A percentile compares a stretch with the other conserved stretches of the same genome.
Conservation (phyloP, 1,140 invertebrate genomes). For the Kradibia gibbosae region DNA sequence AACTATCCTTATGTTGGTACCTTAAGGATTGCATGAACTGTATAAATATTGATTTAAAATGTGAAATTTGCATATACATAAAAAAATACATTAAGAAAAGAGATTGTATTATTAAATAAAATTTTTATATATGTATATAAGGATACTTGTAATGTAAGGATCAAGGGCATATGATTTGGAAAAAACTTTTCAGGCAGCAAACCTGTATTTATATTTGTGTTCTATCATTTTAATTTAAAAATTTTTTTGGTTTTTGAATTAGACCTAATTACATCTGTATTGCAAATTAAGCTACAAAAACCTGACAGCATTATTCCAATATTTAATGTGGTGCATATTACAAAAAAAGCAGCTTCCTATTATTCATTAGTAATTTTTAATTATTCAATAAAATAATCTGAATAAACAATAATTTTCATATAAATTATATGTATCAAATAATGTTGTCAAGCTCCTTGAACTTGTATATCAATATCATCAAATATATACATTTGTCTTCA, state of each 20-base stretch:
- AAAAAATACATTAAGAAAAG: conserved; percentile 61
- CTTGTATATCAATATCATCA: conserved; percentile 21
- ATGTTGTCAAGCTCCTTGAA: conserved; percentile 41
- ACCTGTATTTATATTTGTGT: conserved; percentile 33
- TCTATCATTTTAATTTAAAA: conserved; percentile 18
- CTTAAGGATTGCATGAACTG: conserved; percentile 54
- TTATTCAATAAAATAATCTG: conserved; percentile 28
- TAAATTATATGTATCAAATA: conserved; percentile 29
- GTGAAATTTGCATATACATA: conserved; percentile 57
- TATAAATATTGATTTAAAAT: conserved; percentile 56
- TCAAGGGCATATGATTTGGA: conserved; percentile 19
- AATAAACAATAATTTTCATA: conserved; percentile 26
- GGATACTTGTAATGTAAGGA: conserved; percentile 42
- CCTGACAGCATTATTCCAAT: conserved; percentile 19
- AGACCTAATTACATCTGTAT: conserved; percentile 42
- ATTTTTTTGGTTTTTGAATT: conserved; percentile 24
- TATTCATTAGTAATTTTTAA: conserved; percentile 28
- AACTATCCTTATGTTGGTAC: conserved; percentile 65
- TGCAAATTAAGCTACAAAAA: conserved; percentile 45
- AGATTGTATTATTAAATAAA: conserved; percentile 70
- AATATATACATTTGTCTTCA: conserved; percentile 44
- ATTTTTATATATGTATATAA: conserved; percentile 63
- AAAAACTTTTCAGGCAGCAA: conserved; percentile 14
- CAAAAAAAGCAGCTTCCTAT: conserved; percentile 34
- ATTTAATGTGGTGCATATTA: conserved; percentile 34